These are phyloP conservation scores for Nebria salina DNA, from an alignment of 2,888 invertebrate genomes.

Conservation along the genomic window DNA sequence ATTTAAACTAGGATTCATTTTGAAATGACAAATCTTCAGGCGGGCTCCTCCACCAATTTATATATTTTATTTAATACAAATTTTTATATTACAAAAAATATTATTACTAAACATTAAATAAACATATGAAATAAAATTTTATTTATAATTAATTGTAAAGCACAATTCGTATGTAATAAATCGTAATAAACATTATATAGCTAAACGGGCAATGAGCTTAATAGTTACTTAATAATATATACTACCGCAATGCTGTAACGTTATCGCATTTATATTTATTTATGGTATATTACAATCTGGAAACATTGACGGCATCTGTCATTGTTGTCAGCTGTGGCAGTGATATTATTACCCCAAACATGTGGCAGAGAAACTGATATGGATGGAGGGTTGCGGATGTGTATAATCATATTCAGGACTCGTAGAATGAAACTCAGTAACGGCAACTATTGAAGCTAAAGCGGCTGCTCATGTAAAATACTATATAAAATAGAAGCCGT, in stretches of 20 bases:
- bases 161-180: no score
- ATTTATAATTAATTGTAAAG: no score
- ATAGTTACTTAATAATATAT: no score
- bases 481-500: background rate
- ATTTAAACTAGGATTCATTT: no score
- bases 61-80: no score
- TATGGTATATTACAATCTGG: slow-evolving; percentile 14
- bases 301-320: slow-evolving; percentile 9
- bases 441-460: background rate
- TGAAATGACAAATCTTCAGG: no score
- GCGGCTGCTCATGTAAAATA: background rate
- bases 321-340: background rate
- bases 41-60: no score
- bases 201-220: no score
- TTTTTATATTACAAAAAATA: no score
- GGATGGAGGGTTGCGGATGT: background rate
- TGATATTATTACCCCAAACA: slow-evolving; percentile 4
- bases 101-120: no score
- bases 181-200: no score
- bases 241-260: background rate
- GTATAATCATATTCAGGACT: slow-evolving; percentile 12
- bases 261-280: background rate
- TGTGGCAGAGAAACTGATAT: background rate
- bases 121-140: no score
- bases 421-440: background rate